These are phyloP conservation scores for Knipowitschia caucasica DNA, from an alignment of 2,797 vertebrate species.

Conservation along the genomic window DNA sequence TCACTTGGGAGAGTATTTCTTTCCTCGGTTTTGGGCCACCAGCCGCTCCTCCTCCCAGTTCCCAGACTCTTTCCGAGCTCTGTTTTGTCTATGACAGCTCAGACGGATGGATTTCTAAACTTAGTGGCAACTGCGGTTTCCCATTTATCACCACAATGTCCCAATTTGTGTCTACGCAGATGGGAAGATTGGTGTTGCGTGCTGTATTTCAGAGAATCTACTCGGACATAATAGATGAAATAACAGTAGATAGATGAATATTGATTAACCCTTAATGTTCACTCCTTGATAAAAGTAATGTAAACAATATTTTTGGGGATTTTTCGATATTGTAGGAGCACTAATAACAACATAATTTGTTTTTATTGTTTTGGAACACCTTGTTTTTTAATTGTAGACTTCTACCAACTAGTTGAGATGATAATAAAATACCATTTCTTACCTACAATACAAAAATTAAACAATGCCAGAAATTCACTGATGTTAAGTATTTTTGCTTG, in stretches of 20 bases:
- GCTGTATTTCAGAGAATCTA: neutral
- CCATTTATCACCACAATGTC: conserved; percentile 1
- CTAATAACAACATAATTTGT: no score
- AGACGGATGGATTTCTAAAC: conserved; percentile 11
- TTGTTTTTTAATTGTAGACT: no score
- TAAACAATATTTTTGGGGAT: no score
- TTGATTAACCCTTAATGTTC: no score
- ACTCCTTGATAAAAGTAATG: no score
- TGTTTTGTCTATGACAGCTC: conserved; percentile 7
- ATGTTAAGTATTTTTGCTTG: no score
- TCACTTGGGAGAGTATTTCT: neutral
- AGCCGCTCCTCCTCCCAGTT: conserved; percentile 1
- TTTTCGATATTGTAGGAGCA: no score
- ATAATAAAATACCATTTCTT: no score
- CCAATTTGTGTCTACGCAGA: conserved; percentile 4
- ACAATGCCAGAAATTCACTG: no score
- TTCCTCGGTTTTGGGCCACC: neutral
- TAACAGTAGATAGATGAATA: neutral
- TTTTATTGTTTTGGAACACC: no score
- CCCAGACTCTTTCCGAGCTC: conserved; percentile 7
- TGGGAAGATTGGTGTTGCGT: neutral
- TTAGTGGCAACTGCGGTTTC: neutral
- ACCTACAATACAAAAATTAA: no score
- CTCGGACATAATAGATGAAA: neutral
- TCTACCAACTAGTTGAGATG: no score